Evolutionary conservation across 2,888 invertebrate genomes (phyloP).

Genomic region (Drosophila fungiperda): DNA sequence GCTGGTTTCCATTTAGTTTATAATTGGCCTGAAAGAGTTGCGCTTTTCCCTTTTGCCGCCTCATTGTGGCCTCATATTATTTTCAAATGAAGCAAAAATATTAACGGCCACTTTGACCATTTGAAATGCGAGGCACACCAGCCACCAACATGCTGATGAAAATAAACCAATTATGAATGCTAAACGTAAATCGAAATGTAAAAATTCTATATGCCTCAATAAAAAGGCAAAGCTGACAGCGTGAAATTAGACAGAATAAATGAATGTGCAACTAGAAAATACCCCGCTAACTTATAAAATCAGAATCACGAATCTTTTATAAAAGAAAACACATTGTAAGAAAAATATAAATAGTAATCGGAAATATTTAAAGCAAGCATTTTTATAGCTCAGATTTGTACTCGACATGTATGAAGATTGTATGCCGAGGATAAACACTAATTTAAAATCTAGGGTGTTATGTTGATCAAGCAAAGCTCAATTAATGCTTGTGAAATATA

Average conservation of each 20-base stretch:
- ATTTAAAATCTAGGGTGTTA: not conserved
- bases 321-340: not conserved
- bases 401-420: not conserved
- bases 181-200: constrained; percentile 52
- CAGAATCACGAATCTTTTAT: not conserved
- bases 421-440: not conserved
- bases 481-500: constrained; percentile 45
- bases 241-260: not conserved
- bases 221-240: constrained; percentile 13
- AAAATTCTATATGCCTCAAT: constrained; percentile 57
- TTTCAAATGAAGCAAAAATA: constrained; percentile 45
- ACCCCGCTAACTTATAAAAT: constrained; percentile 4
- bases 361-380: no score
- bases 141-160: constrained; percentile 56
- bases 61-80: constrained; percentile 38
- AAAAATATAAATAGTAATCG: not conserved
- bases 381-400: not conserved
- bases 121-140: constrained; percentile 66
- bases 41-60: constrained; percentile 64
- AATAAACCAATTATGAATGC: constrained; percentile 74
- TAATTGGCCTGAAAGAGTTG: constrained; percentile 45
- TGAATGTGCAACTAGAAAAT: not conserved
- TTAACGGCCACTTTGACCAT: constrained; percentile 67
- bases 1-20: constrained; percentile 35
- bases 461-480: constrained; percentile 11